Percentiles rank a stretch among this genome's conserved stretches.
Conservation (phyloP, 2,113 vertebrate species). For the Lipophrys pholis region DNA sequence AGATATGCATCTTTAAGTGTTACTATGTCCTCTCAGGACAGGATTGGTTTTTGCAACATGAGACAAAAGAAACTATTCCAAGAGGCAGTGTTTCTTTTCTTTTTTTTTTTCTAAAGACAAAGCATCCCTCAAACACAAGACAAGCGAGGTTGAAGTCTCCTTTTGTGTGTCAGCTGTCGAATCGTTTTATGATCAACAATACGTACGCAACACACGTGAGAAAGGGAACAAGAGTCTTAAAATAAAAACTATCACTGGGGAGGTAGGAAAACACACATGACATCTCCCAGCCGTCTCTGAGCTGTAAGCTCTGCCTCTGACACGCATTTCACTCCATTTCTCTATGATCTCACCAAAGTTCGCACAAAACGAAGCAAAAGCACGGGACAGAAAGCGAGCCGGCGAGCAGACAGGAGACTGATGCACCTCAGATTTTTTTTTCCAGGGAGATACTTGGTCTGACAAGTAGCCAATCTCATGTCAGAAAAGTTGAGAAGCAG, state of each 20-base stretch:
- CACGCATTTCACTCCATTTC: slow-evolving; percentile 26
- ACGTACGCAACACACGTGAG: not conserved
- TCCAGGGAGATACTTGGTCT: slow-evolving; percentile 24
- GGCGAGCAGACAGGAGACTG: slow-evolving; percentile 21
- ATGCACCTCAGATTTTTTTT: slow-evolving; percentile 29
- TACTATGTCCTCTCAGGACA: slow-evolving; percentile 9
- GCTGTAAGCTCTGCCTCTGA: slow-evolving; percentile 39
- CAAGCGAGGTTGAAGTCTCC: slow-evolving; percentile 20
- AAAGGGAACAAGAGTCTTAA: slow-evolving; percentile 15
- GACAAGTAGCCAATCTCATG: slow-evolving; percentile 30
- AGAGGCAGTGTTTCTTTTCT: not conserved
- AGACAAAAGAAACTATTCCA: slow-evolving; percentile 16
- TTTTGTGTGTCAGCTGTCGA: slow-evolving; percentile 53
- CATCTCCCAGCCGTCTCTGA: slow-evolving; percentile 40
- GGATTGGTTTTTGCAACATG: slow-evolving; percentile 10
- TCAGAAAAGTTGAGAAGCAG: slow-evolving; percentile 30
- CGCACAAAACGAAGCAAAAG: slow-evolving; percentile 33
- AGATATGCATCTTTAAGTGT: slow-evolving; percentile 45
- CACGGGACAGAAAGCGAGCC: slow-evolving; percentile 23
- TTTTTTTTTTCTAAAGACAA: slow-evolving; percentile 38
- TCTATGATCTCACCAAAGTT: slow-evolving; percentile 40
- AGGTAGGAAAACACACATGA: slow-evolving; percentile 36
- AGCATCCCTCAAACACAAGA: slow-evolving; percentile 47
- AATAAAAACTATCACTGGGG: slow-evolving; percentile 11
- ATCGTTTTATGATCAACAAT: slow-evolving; percentile 34